These are phyloP conservation scores for Strigamia crassipes DNA, from an alignment of 2,888 invertebrate genomes.

Conservation along the genomic window DNA sequence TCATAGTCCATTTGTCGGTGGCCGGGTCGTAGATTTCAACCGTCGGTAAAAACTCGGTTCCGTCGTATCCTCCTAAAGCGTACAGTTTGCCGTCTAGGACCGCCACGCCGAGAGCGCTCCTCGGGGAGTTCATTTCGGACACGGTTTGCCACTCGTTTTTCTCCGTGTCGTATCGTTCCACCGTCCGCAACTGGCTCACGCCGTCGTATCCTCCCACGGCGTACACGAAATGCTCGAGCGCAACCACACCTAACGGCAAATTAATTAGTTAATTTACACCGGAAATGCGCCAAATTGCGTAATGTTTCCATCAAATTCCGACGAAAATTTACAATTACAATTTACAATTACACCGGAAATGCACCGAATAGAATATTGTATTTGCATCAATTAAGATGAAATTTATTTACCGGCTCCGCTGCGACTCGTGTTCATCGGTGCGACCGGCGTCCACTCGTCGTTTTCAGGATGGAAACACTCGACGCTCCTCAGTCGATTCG, in stretches of 20 bases:
- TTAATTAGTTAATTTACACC: background rate
- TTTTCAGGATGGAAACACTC: slow-evolving; percentile 95
- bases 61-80: slow-evolving; percentile 93
- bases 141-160: slow-evolving; percentile 78
- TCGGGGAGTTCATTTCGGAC: slow-evolving; percentile 74
- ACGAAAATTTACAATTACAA: no score
- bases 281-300: no score
- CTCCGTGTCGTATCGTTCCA: slow-evolving; percentile 87
- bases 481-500: slow-evolving; percentile 73
- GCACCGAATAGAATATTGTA: no score
- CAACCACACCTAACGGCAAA: slow-evolving; percentile 68
- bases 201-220: slow-evolving; percentile 97
- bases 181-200: slow-evolving; percentile 75
- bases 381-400: no score
- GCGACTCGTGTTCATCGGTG: slow-evolving; percentile 75
- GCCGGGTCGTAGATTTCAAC: slow-evolving; percentile 87
- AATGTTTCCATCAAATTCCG: no score
- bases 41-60: slow-evolving; percentile 77
- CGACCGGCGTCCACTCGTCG: slow-evolving; percentile 81
- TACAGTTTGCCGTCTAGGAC: slow-evolving; percentile 84
- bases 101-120: slow-evolving; percentile 86
- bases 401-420: slow-evolving; percentile 76
- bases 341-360: no score
- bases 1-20: slow-evolving; percentile 75
- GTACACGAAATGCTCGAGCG: slow-evolving; percentile 82